Conservation (phyloP, 2,888 invertebrate species). For the Arctia plantaginis region DNA sequence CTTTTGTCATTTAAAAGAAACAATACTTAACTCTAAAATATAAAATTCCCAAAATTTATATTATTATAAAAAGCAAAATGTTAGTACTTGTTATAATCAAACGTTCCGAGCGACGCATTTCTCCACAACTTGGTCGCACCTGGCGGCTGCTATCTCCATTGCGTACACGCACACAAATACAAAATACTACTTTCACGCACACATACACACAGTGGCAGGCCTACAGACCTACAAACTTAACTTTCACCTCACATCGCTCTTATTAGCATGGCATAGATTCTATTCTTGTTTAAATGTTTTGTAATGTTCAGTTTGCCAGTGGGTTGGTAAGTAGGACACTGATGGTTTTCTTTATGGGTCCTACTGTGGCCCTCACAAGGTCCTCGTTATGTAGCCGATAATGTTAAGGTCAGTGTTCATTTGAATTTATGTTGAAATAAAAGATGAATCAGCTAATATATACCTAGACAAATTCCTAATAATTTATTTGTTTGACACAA, state of each 20-base stretch:
- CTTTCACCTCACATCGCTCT: slow-evolving; percentile 66
- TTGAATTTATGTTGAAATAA: slow-evolving; percentile 24
- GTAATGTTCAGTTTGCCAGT: slow-evolving; percentile 55
- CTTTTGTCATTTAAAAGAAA: neutral
- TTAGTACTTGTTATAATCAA: neutral
- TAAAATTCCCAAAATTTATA: neutral
- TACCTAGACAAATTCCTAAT: slow-evolving; percentile 3
- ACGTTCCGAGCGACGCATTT: slow-evolving; percentile 74
- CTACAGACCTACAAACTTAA: slow-evolving; percentile 84
- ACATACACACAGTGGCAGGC: slow-evolving; percentile 68
- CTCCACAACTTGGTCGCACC: slow-evolving; percentile 71
- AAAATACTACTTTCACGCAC: slow-evolving; percentile 62
- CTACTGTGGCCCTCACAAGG: slow-evolving; percentile 74
- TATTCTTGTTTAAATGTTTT: slow-evolving; percentile 48
- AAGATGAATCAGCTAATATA: slow-evolving; percentile 43
- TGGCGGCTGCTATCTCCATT: slow-evolving; percentile 80
- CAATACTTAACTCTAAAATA: neutral
- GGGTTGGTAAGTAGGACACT: slow-evolving; percentile 77
- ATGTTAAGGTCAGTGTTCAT: slow-evolving; percentile 63
- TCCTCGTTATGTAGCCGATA: slow-evolving; percentile 63
- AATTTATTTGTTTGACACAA: slow-evolving; percentile 1
- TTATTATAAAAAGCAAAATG: neutral
- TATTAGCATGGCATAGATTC: slow-evolving; percentile 55
- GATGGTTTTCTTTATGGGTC: slow-evolving; percentile 78
- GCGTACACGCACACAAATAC: slow-evolving; percentile 76